Conservation (phyloP, 2,113 vertebrate species). For the Rhinolophus ferrumequinum region DNA sequence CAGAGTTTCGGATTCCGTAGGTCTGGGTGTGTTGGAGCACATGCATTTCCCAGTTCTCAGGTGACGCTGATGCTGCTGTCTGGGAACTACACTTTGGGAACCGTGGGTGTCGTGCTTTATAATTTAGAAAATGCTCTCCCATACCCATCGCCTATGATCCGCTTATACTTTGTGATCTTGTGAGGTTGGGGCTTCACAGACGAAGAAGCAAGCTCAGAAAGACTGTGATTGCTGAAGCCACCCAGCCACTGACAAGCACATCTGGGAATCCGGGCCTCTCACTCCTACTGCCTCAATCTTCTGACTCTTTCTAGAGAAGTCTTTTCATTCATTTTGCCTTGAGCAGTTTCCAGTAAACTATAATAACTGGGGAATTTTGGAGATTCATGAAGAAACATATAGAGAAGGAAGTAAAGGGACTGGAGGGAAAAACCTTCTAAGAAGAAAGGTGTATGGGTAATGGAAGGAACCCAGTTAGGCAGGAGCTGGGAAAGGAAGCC, state of each 20-base stretch:
- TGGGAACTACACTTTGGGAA: not conserved
- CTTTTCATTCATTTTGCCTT: not conserved
- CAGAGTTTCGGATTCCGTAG: not conserved
- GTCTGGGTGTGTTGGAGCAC: not conserved
- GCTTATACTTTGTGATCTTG: not conserved
- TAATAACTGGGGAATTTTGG: not conserved
- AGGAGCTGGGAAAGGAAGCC: not conserved
- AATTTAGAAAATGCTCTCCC: not conserved
- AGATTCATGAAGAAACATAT: not conserved
- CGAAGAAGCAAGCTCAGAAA: not conserved
- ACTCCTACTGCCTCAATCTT: not conserved
- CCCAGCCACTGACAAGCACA: not conserved
- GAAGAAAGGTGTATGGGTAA: not conserved
- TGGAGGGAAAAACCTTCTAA: not conserved
- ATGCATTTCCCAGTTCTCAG: not conserved
- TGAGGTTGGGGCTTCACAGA: not conserved
- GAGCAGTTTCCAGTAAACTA: not conserved
- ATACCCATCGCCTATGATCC: not conserved
- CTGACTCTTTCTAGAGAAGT: not conserved
- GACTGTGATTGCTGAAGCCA: not conserved
- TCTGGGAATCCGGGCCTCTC: not conserved
- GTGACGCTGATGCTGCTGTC: not conserved
- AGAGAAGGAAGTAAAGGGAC: not conserved
- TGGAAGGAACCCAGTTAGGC: not conserved
- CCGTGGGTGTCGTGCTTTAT: not conserved